phyloP scores from a whole-genome alignment of 2,888 invertebrate genomes.

The Microctonus hyperodae region DNA sequence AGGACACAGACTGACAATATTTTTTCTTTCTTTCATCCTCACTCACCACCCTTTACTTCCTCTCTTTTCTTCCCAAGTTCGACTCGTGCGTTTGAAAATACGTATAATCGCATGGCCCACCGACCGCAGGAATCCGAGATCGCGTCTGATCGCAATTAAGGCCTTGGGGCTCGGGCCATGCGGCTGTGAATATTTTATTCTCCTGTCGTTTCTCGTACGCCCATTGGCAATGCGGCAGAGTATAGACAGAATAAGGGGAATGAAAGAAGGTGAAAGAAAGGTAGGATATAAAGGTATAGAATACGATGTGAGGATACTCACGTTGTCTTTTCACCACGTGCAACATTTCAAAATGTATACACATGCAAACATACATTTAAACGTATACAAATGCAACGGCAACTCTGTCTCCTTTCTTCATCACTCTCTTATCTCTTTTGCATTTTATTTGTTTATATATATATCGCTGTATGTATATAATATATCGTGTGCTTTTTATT shows the following conservation, averaged over 20 bases:
- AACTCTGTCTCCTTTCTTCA: background rate
- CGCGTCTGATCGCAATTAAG: constrained; percentile 64
- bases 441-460: background rate
- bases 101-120: constrained; percentile 52
- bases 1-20: constrained; percentile 18
- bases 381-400: no score
- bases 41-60: background rate
- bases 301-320: background rate
- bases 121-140: constrained; percentile 63
- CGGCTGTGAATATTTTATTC: constrained; percentile 63
- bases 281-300: background rate
- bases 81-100: constrained; percentile 35
- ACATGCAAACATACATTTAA: no score
- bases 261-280: constrained; percentile 1
- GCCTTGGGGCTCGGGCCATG: constrained; percentile 53
- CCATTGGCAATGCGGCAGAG: constrained; percentile 14
- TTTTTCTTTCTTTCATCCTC: constrained; percentile 4
- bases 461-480: background rate
- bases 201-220: constrained; percentile 28
- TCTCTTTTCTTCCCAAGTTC: background rate
- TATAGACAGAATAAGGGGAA: background rate
- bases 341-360: constrained; percentile 8
- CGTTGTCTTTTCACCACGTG: constrained; percentile 18
- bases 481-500: background rate
- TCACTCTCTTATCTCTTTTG: background rate